Evolutionary conservation across 1,140 invertebrate species (phyloP).

Genomic region (Hypothenemus hampei): DNA sequence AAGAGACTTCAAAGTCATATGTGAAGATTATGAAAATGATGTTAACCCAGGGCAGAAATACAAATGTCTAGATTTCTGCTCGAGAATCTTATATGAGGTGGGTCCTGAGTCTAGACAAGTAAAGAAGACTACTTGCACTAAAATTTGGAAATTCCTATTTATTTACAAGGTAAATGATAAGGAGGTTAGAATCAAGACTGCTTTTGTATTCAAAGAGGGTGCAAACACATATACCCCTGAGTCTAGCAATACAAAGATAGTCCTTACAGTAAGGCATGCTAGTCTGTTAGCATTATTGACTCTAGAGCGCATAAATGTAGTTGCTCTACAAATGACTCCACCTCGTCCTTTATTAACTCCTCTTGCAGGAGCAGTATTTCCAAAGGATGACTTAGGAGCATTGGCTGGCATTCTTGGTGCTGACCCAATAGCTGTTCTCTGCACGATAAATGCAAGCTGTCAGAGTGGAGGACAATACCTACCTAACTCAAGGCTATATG

Average conservation of each 20-base stretch:
- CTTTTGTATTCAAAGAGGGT: background rate
- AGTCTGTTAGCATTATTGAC: background rate
- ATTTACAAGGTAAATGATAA: background rate
- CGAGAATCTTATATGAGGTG: background rate
- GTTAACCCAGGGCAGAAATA: background rate
- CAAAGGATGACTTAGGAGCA: background rate
- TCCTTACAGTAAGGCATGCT: background rate
- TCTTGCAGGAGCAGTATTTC: background rate
- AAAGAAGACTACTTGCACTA: background rate
- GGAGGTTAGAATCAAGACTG: background rate
- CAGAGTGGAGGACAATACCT: background rate
- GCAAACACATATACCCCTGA: too few species aligned
- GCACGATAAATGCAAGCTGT: background rate
- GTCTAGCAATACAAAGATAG: background rate
- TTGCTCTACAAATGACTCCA: background rate
- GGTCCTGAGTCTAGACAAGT: background rate
- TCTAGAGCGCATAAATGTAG: background rate
- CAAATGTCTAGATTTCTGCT: background rate
- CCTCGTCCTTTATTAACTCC: background rate
- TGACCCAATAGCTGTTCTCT: background rate
- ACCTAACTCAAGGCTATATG: background rate
- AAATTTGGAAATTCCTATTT: background rate
- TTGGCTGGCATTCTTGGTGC: background rate
- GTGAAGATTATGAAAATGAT: background rate
- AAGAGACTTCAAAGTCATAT: background rate